These are phyloP conservation scores for Luehdorfia chinensis DNA, from an alignment of 1,140 invertebrate genomes.

Conservation along the genomic window DNA sequence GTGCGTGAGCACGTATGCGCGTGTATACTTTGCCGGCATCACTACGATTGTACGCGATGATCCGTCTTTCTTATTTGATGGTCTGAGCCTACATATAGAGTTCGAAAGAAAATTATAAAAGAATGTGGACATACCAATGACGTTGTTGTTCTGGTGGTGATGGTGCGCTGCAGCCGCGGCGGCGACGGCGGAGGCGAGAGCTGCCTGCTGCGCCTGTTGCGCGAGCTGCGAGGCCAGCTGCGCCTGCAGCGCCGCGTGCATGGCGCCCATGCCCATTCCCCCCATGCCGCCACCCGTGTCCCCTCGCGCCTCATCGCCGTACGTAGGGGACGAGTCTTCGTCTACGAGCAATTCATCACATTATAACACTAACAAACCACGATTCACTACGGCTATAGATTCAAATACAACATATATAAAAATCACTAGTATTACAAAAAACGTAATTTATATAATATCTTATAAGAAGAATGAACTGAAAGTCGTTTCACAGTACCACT, in stretches of 20 bases:
- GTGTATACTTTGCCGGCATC: no score
- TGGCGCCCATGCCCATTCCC: slow-evolving; percentile 55
- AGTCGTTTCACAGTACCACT: no score
- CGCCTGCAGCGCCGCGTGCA: slow-evolving; percentile 78
- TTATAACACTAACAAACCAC: neutral
- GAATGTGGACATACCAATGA: slow-evolving; percentile 52
- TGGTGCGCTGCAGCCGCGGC: slow-evolving; percentile 56
- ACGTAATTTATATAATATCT: neutral
- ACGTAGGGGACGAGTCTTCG: slow-evolving; percentile 50
- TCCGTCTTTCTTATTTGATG: no score
- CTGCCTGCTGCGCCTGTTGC: slow-evolving; percentile 78
- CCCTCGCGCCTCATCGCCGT: slow-evolving; percentile 44
- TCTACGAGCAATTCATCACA: slow-evolving; percentile 24
- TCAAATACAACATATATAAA: neutral
- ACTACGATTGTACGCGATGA: no score
- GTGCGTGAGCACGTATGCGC: no score
- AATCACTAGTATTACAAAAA: neutral
- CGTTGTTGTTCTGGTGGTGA: slow-evolving; percentile 73
- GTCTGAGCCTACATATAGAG: no score
- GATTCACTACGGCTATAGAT: neutral
- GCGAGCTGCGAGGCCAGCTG: slow-evolving; percentile 77
- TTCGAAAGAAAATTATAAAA: neutral
- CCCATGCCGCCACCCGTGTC: slow-evolving; percentile 27
- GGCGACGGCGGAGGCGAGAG: slow-evolving; percentile 63
- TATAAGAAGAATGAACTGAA: no score